These are phyloP conservation scores for Drosophila ohnishii DNA, from an alignment of 1,140 invertebrate genomes.

Conservation along the genomic window DNA sequence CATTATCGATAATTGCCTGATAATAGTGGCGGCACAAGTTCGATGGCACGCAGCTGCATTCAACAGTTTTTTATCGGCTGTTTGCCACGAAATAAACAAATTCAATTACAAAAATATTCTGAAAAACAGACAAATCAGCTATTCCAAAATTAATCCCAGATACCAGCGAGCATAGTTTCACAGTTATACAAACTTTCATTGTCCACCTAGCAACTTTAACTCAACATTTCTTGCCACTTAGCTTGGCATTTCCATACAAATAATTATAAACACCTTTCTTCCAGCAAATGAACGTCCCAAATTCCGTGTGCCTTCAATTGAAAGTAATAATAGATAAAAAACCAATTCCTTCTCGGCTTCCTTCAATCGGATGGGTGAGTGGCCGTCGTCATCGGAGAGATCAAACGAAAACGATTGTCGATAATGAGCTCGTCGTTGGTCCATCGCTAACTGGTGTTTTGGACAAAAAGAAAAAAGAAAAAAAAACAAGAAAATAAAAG, in stretches of 20 bases:
- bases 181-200: too few relatives aligned
- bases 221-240: not conserved
- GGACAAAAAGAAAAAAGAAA: constrained; percentile 14
- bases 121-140: too few relatives aligned
- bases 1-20: not conserved
- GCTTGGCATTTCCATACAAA: not conserved
- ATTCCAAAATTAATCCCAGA: not conserved
- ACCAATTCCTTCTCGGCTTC: not conserved
- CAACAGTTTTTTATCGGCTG: constrained; percentile 26
- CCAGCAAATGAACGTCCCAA: not conserved
- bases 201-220: not conserved
- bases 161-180: not conserved
- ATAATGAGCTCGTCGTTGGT: not conserved
- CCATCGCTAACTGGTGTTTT: constrained; percentile 26
- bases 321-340: not conserved
- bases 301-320: constrained; percentile 1
- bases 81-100: not conserved
- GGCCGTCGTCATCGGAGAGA: not conserved
- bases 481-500: constrained; percentile 1
- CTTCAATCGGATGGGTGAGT: not conserved
- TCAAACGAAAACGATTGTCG: not conserved
- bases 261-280: not conserved
- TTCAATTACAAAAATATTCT: too few relatives aligned
- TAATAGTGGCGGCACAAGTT: not conserved
- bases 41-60: constrained; percentile 10